Evolutionary conservation across 2,888 invertebrate species (phyloP), one percentile per base, ranked within the genome.

Genomic region (Heliconius ismenius): DNA sequence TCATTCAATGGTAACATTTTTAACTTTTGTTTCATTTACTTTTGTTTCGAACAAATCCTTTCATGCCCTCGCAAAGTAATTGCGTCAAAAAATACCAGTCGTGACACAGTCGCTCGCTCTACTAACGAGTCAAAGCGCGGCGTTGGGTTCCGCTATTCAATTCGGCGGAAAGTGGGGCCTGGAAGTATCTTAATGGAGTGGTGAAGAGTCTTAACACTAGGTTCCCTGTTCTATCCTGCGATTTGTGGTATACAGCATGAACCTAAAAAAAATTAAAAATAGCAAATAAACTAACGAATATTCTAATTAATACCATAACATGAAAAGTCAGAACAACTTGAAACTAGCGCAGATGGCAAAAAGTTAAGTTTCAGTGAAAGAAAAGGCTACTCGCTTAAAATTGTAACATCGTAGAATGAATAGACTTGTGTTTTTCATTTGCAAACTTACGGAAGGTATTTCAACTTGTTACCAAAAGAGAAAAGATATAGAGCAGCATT

Each of bases 351-450:
- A 73, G 26, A 73, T 26, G 62, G 73, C 60, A 62, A 70, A 24
- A 73, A 70, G 69, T 70, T 58, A 54, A 70, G 72, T 26, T 21
- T 24, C 39, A 73, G 18, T 62, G 62, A 62, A 73, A 73, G 73
- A 73, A 73, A 73, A 43, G 62, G 73, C 73, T 73, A 73, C 73
- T 73, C 73, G 73, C 62, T 62, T 73, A 36, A 39, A 73, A 73
- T 72, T 72, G 73, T 73, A 73, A 43, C 62, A 24, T 39, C 39
- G 43, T 43, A 43, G 39, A 73, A 73, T 73, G 73, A 73, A 73
- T 73, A 28, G 62, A 73, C 73, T 73, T 62, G 73, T 73, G 73
- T 36, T 73, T 62, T 62, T 73, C 73, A 60, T 62, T 73, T 62
- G 70, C 70, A 70, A 70, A 70, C 70, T 70, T 58, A 54, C 32